Percentiles rank a stretch among this genome's conserved stretches.
Conservation (phyloP, 2,797 vertebrate species). For the Phylloscopus collybita region DNA sequence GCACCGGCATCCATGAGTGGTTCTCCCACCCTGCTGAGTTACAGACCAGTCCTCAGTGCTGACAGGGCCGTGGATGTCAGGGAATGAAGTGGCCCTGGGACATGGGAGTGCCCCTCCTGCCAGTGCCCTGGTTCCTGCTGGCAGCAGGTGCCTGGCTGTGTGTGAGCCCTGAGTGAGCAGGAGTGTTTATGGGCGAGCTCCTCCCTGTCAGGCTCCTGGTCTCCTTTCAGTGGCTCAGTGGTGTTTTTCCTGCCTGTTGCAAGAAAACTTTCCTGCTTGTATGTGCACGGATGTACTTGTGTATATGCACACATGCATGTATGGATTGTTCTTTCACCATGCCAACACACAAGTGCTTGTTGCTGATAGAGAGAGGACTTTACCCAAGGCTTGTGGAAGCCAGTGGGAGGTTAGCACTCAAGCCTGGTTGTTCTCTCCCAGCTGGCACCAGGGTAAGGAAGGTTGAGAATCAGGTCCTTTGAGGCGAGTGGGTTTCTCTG, state of each 20-base stretch:
- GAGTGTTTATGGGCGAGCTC: neutral
- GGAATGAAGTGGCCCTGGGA: neutral
- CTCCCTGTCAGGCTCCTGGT: accelerated
- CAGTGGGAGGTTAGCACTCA: neutral
- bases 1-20: accelerated
- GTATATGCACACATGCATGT: accelerated
- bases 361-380: neutral
- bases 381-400: neutral
- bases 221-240: neutral
- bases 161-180: neutral
- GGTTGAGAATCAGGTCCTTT: neutral
- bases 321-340: neutral
- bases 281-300: accelerated
- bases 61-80: accelerated
- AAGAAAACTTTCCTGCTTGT: neutral
- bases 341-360: accelerated
- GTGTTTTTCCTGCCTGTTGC: neutral
- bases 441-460: neutral
- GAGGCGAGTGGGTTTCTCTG: neutral
- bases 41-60: neutral
- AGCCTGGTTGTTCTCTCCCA: neutral
- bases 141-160: neutral
- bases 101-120: neutral
- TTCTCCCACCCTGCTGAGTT: neutral
- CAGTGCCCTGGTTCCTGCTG: neutral